Evolutionary conservation across 2,797 vertebrate genomes (phyloP), one percentile per base, ranked within the genome.

Genomic region (Pseudopleuronectes americanus): DNA sequence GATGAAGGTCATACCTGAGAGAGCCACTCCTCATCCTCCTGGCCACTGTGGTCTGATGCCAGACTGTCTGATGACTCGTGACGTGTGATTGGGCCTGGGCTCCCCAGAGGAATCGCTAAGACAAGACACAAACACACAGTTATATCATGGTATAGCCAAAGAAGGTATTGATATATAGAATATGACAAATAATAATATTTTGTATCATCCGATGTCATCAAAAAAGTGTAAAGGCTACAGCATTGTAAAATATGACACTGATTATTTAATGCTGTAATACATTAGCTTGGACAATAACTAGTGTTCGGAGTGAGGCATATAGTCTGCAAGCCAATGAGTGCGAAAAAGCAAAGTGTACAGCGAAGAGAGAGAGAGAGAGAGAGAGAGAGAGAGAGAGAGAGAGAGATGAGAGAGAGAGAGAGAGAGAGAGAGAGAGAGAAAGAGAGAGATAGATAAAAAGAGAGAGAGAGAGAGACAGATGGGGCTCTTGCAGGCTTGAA

Each of bases 21-120:
- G n/a, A 99, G 96, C 98, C 98, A 99, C 90, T 98, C 98, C 81
- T 99, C 97, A 14, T 99, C 96, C 72, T 99, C 97, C 66, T 96
- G 97, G 38, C 96, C 96, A 1, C 97, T 97, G 87, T 97, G 96
- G 90, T 99, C 97, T 0, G 97, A 98, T 0, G 95, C 94, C 83
- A 98, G 90, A 83, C 97, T 99, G 93, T 99, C 97, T 3, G 96
- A 98, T 0, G 98, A 99, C 83, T 97, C 97, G 0, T 97, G 96
- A 0, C 96, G 94, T 48, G 95, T 96, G 88, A 98, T 96, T 2
- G 96, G 96, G 0, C 96, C 96, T 0, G 97, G 97, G 81, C 96
- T 98, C 78, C 96, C 96, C 0, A 96, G 96, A 1, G 96, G 96
- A 62, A 94, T 94, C 72, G 96, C 97, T 99, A 83, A 7, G 45